Base-by-base conservation (phyloP, 2,888 invertebrate genomes). In the Synergus itoensis region DNA sequence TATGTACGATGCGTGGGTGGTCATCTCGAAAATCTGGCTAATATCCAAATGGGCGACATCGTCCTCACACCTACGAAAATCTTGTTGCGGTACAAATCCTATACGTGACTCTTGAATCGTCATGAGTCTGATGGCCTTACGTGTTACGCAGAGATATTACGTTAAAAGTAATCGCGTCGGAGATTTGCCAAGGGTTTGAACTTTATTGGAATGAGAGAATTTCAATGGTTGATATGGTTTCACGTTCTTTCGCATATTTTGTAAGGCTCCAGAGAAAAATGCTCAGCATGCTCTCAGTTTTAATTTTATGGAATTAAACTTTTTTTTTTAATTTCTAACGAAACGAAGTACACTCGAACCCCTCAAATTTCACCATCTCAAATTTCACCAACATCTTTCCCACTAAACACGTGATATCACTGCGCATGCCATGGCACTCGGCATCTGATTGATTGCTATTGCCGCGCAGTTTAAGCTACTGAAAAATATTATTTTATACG, bases 1-100 rank as follows among this genome's bases (percentile, higher is more conserved):
- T 90, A 91, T 91, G 91, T 88, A 88, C 86, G 84, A 88, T 89
- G 89, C 89, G 91, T 91, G 87, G 92, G 92, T 86, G 89, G 83
- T 77, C 81, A 81, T 84, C 83, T 82, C 83, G 84, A 83, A 77
- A 85, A 85, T 84, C 85, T 92, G 91, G 91, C 89, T 81, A 78
- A 64, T 80, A 82, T 90, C 91, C 92, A 91, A 90, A 84, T 88
- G 85, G 86, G 87, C 89, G 90, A 91, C 90, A 90, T 89, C 81
- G 83, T 60, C 85, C 89, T 89, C 88, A 88, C 88, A 88, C 88
- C 88, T 89, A 88, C 86, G 85, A 87, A 88, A 60, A 88, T 88
- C 85, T 84, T 81, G 83, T 80, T 77, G 82, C 80, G 80, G 78
- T 80, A 76, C 81, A 80, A 80, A 83, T 85, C 85, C 86, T 85